phyloP scores from a whole-genome alignment of 2,888 invertebrate species.

The Hofmannophila pseudospretella region DNA sequence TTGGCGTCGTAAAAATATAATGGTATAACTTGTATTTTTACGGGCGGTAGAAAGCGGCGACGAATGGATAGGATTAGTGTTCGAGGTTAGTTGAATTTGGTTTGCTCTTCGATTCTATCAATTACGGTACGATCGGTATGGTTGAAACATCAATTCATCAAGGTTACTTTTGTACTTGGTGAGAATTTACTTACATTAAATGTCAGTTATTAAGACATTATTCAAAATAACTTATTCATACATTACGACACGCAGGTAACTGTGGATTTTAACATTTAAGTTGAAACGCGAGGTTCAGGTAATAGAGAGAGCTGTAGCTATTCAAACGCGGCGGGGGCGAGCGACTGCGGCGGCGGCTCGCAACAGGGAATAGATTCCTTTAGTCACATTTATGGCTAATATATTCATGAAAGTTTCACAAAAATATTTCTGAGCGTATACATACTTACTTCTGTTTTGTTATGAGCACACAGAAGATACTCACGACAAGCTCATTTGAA shows the following conservation, averaged over 20 bases:
- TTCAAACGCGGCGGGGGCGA: constrained; percentile 27
- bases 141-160: too few relatives aligned
- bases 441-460: constrained; percentile 53
- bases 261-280: constrained; percentile 12
- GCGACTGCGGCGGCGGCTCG: constrained; percentile 30
- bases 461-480: constrained; percentile 46
- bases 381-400: constrained; percentile 77
- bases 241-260: too few relatives aligned
- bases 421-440: constrained; percentile 65
- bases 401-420: constrained; percentile 76
- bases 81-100: constrained; percentile 24
- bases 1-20: constrained; percentile 71
- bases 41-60: constrained; percentile 49
- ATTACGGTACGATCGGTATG: too few relatives aligned
- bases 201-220: too few relatives aligned
- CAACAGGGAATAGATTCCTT: constrained; percentile 67
- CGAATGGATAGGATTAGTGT: constrained; percentile 42
- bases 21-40: constrained; percentile 69
- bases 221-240: too few relatives aligned
- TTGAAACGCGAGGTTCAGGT: constrained; percentile 26
- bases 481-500: constrained; percentile 29
- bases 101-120: constrained; percentile 4
- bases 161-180: too few relatives aligned
- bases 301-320: constrained; percentile 33
- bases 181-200: too few relatives aligned